phyloP scores from a whole-genome alignment of 2,888 invertebrate species.

The Caenorhabditis drosophilae region DNA sequence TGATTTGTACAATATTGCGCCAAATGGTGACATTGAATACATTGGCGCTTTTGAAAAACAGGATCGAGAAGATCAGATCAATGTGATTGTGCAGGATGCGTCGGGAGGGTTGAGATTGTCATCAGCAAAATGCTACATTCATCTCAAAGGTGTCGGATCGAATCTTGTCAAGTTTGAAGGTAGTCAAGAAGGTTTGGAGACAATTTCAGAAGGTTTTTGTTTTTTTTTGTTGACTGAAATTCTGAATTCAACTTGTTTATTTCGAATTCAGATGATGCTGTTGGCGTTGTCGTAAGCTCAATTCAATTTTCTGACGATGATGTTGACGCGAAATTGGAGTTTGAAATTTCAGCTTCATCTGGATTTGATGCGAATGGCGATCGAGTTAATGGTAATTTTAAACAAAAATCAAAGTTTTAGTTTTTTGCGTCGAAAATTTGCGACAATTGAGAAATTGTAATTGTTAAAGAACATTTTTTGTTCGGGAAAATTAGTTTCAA shows the following conservation, averaged over 20 bases:
- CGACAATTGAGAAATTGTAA: no score
- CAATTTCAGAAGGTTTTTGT: no score
- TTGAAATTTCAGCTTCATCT: neutral
- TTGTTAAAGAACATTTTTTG: no score
- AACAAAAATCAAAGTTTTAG: neutral
- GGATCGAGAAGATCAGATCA: slow-evolving; percentile 16
- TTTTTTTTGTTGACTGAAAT: no score
- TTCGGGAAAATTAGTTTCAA: no score
- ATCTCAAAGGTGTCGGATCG: slow-evolving; percentile 25
- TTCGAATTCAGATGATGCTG: slow-evolving; percentile 20
- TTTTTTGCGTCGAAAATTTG: no score
- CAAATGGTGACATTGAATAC: slow-evolving; percentile 24
- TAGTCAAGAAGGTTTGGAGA: neutral
- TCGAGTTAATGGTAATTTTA: neutral
- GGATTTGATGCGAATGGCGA: slow-evolving; percentile 17
- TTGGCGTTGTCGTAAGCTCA: slow-evolving; percentile 24
- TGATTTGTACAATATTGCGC: slow-evolving; percentile 22
- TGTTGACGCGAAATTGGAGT: slow-evolving; percentile 15
- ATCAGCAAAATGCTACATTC: slow-evolving; percentile 10
- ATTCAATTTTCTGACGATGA: slow-evolving; percentile 28
- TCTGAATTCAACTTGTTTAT: no score
- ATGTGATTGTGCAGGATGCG: slow-evolving; percentile 26
- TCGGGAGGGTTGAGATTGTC: slow-evolving; percentile 23
- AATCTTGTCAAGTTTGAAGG: slow-evolving; percentile 8
- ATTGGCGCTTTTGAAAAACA: slow-evolving; percentile 19